Evolutionary conservation across 1,140 invertebrate genomes (phyloP).

Genomic region (Zaprionus nigranus): DNA sequence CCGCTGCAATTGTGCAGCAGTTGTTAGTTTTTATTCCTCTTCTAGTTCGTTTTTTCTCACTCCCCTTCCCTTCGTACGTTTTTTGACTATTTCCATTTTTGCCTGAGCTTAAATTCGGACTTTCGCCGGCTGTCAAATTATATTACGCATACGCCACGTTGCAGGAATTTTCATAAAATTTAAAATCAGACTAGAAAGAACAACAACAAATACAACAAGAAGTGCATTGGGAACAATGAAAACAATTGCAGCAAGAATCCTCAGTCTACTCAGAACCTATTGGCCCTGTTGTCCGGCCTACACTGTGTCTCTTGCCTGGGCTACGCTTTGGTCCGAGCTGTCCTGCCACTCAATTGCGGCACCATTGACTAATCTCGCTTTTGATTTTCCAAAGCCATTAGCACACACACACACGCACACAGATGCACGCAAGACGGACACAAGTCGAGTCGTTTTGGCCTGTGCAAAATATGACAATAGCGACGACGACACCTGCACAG

Average conservation of each 20-base stretch:
- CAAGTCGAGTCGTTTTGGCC: slow-evolving; percentile 22
- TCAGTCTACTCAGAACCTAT: slow-evolving; percentile 12
- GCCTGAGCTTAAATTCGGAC: slow-evolving; percentile 45
- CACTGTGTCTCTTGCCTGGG: neutral
- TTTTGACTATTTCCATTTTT: slow-evolving; percentile 32
- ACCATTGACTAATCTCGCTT: slow-evolving; percentile 61
- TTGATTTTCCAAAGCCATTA: slow-evolving; percentile 65
- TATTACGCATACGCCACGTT: slow-evolving; percentile 47
- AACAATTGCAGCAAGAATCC: slow-evolving; percentile 32
- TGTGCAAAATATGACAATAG: slow-evolving; percentile 58
- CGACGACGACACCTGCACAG: slow-evolving; percentile 38
- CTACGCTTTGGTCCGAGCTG: slow-evolving; percentile 22
- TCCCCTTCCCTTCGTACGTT: slow-evolving; percentile 20
- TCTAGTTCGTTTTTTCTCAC: slow-evolving; percentile 28
- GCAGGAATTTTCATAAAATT: slow-evolving; percentile 43
- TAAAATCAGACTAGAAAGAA: slow-evolving; percentile 29
- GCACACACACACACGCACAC: slow-evolving; percentile 38
- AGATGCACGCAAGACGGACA: too few relatives aligned
- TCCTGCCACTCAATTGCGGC: slow-evolving; percentile 57
- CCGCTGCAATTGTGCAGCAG: slow-evolving; percentile 51
- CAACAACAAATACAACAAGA: slow-evolving; percentile 22
- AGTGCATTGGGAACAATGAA: slow-evolving; percentile 27
- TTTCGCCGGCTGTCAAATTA: slow-evolving; percentile 45
- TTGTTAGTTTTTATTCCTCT: slow-evolving; percentile 56
- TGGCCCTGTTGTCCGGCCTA: slow-evolving; percentile 21